Base-by-base conservation (phyloP, 2,797 vertebrate genomes). In the Rallus crepitans region DNA sequence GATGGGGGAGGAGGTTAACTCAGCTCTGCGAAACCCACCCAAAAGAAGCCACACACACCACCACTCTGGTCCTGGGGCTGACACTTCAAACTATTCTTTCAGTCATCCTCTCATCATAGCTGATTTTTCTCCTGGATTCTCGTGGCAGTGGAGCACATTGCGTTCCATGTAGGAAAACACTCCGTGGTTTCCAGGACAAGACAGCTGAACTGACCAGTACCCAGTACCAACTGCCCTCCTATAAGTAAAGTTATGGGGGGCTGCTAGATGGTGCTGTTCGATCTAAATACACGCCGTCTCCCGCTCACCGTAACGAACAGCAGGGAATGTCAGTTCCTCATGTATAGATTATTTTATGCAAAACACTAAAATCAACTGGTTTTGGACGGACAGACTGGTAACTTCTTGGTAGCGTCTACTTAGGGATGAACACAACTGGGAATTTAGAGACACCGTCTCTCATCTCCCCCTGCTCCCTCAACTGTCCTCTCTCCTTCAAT, bases 221-320 rank as follows among this genome's bases (percentile, higher is more conserved):
- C 66, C 84, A 97, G 75, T 60, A 93, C 82, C 81, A 93, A 33
- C 95, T 96, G 94, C 87, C 91, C 87, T 95, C 83, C 64, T 60
- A 39, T 63, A 39, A 91, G 94, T 90, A 60, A 96, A 97, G 97
- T 96, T 96, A 35, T 47, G 78, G 96, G 89, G 96, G 95, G 82
- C 97, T 97, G 98, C 98, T 98, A 98, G 98, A 97, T 98, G 98
- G 98, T 98, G 98, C 98, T 98, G 89, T 98, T 98, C 92, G 95
- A 98, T 98, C 96, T 97, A 93, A 96, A 96, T 97, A 96, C 82
- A 57, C 91, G 91, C 80, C 68, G 73, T 87, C 57, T 97, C 88
- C 84, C 79, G 82, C 86, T 97, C 79, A 68, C 90, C 97, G 1
- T 69, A 85, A 15, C 86, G 83, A 94, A 65, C 95, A 94, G 81